A percentile compares a stretch with the other conserved stretches of the same genome.
phyloP scores from a whole-genome alignment of 2,888 invertebrate genomes.

The Agapostemon virescens region DNA sequence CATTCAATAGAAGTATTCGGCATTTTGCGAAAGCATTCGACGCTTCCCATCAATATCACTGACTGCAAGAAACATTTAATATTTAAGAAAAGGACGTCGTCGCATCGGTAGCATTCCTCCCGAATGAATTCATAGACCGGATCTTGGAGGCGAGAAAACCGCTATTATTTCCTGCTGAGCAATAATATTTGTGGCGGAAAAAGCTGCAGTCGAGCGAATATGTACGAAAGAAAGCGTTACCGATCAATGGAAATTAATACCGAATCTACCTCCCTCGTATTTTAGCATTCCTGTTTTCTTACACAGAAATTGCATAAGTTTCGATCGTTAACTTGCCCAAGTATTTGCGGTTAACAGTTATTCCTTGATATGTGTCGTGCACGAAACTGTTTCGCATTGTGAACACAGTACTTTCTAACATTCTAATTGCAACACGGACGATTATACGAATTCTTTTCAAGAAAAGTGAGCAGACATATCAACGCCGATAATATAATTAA shows the following conservation, averaged over 20 bases:
- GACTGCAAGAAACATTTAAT: conserved; percentile 7
- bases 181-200: conserved; percentile 10
- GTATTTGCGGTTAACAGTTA: conserved; percentile 24
- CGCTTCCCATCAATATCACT: background rate
- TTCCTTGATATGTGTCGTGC: conserved; percentile 29
- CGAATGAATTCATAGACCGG: conserved; percentile 52
- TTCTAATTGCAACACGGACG: conserved; percentile 28
- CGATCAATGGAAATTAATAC: background rate
- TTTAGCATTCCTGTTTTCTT: background rate
- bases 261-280: background rate
- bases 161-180: conserved; percentile 30
- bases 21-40: no score
- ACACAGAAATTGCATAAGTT: background rate
- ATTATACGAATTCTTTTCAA: conserved; percentile 30
- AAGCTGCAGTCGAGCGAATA: background rate
- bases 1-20: no score
- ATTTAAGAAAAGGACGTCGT: conserved; percentile 23
- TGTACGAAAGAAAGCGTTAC: background rate
- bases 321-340: background rate
- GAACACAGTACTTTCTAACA: conserved; percentile 46
- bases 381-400: conserved; percentile 37
- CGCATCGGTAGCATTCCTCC: conserved; percentile 37
- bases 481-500: background rate
- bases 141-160: conserved; percentile 37
- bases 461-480: background rate